Base-by-base conservation (phyloP, 2,113 vertebrate species). In the Periophthalmus modestus region DNA sequence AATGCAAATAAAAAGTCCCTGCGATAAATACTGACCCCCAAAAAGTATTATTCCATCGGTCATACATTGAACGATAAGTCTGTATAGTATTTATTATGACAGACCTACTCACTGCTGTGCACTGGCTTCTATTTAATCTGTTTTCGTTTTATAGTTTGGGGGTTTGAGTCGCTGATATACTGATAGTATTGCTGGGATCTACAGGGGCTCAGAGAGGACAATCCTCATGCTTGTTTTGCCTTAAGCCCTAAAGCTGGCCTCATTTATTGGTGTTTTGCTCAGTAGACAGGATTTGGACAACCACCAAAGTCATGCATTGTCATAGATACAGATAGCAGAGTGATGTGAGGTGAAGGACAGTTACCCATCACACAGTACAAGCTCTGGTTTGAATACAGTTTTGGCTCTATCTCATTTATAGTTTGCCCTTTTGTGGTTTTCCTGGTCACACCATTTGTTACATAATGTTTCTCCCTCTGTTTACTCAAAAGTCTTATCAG, bases 401-500 rank as follows among this genome's bases (percentile, higher is more conserved):
- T 28, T 5, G 5, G 1, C 54, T 78, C 66, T 85, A 85, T 63
- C 85, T 78, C 80, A 79, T 90, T 68, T 72, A 83, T 85, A 85
- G 85, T 81, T 70, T 66, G 16, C 80, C 77, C 66, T 21, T 34
- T 75, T 58, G 18, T 1, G 14, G 24, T 65, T 66, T 6, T 48
- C 16, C 24, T 68, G 66, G 36, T 78, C 68, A 58, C 57, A 68
- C 62, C 61, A 69, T 58, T 33, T 48, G 74, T 84, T 84, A 24
- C 76, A 63, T 80, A 78, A 86, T 77, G 33, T 69, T 69, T 47
- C 72, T 70, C 47, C 43, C 54, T 75, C 36, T 58, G 66, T 87
- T 85, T 88, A 58, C 69, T n/a, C 75, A 83, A 48, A 81, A 72
- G 68, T 4, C 69, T 88, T 87, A 89, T 89, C 82, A 72, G 76